Evolutionary conservation across 2,113 vertebrate species (phyloP).

Genomic region (Percina caprodes): DNA sequence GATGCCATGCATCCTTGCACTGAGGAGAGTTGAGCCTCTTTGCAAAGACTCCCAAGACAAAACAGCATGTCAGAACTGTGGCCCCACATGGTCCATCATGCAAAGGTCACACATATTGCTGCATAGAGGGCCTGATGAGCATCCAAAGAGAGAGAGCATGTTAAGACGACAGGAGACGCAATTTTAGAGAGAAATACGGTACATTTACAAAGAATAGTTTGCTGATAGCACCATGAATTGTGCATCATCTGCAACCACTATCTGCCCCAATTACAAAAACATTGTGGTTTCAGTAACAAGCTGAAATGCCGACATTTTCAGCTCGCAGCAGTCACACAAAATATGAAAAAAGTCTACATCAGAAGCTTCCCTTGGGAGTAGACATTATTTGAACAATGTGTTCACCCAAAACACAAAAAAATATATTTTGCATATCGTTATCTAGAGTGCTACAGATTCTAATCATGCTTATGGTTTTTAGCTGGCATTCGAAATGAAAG

Average conservation of each 20-base stretch:
- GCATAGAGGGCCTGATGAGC: conserved; percentile 64
- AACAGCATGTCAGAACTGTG: conserved; percentile 74
- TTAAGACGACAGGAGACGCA: conserved; percentile 50
- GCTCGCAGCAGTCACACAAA: conserved; percentile 43
- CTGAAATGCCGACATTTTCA: conserved; percentile 56
- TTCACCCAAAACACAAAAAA: conserved; percentile 1
- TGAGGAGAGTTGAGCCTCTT: conserved; percentile 65
- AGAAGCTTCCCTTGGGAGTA: conserved; percentile 34
- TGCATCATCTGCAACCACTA: too few species aligned
- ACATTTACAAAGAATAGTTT: too few species aligned
- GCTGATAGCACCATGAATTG: too few species aligned
- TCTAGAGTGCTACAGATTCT: background rate
- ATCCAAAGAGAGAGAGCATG: conserved; percentile 38
- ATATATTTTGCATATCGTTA: background rate
- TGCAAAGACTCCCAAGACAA: conserved; percentile 78
- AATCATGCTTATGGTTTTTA: background rate
- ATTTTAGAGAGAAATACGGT: conserved; percentile 46
- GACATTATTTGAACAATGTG: conserved; percentile 17
- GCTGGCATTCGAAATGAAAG: background rate
- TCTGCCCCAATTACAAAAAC: too few species aligned
- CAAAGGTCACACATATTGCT: conserved; percentile 79
- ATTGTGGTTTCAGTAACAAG: background rate
- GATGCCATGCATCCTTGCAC: conserved; percentile 73
- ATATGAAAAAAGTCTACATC: conserved; percentile 50
- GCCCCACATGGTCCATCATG: conserved; percentile 75